Percentiles rank a stretch among this genome's conserved stretches.
Evolutionary conservation across 2,113 vertebrate species (phyloP).

Genomic region (Motacilla alba): DNA sequence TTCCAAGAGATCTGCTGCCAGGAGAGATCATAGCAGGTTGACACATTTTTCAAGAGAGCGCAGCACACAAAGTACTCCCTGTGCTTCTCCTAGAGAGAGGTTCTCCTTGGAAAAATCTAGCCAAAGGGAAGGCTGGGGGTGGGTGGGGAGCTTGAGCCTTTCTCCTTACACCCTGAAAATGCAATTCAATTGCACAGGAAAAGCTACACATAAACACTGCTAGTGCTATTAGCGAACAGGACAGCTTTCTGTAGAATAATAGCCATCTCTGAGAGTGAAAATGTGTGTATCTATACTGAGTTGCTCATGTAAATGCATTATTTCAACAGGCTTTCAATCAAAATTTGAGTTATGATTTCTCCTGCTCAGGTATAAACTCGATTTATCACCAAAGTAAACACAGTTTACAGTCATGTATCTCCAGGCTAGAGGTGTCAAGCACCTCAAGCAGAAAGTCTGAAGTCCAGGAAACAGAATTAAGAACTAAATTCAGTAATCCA

Average conservation of each 20-base stretch:
- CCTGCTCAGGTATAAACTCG: not conserved
- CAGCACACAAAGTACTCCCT: not conserved
- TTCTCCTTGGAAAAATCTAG: not conserved
- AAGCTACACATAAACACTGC: not conserved
- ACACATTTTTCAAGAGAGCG: conserved; percentile 12
- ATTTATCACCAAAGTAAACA: not conserved
- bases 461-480: not conserved
- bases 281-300: not conserved
- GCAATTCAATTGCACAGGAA: not conserved
- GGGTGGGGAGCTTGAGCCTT: not conserved
- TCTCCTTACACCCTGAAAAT: not conserved
- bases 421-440: not conserved
- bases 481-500: not conserved
- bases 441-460: not conserved
- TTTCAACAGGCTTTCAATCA: not conserved
- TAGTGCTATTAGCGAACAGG: not conserved
- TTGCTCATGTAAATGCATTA: not conserved
- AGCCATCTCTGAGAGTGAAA: not conserved
- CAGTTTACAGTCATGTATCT: not conserved
- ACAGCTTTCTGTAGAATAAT: not conserved
- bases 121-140: not conserved
- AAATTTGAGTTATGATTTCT: not conserved
- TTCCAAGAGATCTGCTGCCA: not conserved
- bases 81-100: not conserved
- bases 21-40: not conserved